These are phyloP conservation scores for Drosophila macrospina DNA, from an alignment of 2,888 invertebrate genomes.

Conservation along the genomic window DNA sequence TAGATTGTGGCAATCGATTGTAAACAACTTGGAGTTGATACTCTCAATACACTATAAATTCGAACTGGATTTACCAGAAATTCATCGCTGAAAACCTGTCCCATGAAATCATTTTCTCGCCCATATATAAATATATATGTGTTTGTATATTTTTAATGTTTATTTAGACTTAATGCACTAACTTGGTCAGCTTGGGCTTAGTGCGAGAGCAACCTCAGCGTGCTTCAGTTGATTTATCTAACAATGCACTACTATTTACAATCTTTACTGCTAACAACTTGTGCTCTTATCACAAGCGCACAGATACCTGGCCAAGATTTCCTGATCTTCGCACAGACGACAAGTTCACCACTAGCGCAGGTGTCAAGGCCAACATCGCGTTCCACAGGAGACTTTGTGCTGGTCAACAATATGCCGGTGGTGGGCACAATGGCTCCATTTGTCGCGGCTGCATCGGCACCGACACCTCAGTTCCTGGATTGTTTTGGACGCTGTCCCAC, in stretches of 20 bases:
- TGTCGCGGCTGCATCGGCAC: conserved; percentile 50
- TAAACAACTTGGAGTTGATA: conserved; percentile 3
- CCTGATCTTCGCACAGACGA: conserved; percentile 53
- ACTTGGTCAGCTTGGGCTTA: conserved; percentile 17
- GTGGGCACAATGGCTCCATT: conserved; percentile 71
- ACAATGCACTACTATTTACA: conserved; percentile 37
- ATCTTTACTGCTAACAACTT: conserved; percentile 8
- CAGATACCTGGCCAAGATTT: conserved; percentile 40
- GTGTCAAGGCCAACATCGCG: conserved; percentile 9
- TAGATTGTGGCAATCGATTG: conserved; percentile 28
- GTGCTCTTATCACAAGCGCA: conserved; percentile 23
- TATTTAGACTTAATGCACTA: conserved; percentile 11
- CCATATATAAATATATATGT: conserved; percentile 2
- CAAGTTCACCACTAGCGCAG: conserved; percentile 9
- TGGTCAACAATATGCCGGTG: conserved; percentile 74
- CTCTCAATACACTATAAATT: neutral
- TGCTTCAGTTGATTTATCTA: conserved; percentile 7
- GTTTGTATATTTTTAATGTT: neutral
- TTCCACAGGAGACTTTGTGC: conserved; percentile 51
- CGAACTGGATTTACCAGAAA: conserved; percentile 69
- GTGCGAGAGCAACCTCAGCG: conserved; percentile 28
- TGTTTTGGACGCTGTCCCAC: conserved; percentile 82
- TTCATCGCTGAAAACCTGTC: conserved; percentile 60
- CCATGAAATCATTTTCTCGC: conserved; percentile 32
- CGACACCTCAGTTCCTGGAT: conserved; percentile 66